Conservation (phyloP, 2,797 vertebrate species). For the Limosa lapponica region DNA sequence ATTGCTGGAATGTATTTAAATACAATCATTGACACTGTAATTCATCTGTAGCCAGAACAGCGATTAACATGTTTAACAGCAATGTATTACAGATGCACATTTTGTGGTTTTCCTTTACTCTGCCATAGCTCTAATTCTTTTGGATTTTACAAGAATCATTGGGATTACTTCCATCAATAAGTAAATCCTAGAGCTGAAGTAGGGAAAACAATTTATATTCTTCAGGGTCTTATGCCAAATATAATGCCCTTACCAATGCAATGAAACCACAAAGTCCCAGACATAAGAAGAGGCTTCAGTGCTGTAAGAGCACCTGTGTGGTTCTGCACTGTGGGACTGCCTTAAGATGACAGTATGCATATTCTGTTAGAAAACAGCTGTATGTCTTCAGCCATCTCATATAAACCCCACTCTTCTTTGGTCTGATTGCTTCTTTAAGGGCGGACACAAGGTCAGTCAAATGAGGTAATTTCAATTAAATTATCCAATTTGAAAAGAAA, state of each 20-base stretch:
- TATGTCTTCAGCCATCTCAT: accelerated
- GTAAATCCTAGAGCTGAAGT: background rate
- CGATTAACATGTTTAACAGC: background rate
- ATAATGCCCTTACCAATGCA: background rate
- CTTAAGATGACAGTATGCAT: background rate
- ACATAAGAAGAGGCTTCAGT: background rate
- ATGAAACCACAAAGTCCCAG: background rate
- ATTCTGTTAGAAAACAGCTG: background rate
- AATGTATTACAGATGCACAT: background rate
- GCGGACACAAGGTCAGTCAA: background rate
- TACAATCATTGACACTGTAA: background rate
- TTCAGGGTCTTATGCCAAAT: background rate
- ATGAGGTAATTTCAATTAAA: background rate
- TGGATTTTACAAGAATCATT: background rate
- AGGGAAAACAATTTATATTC: background rate
- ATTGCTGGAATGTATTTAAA: background rate
- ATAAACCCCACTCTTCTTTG: background rate
- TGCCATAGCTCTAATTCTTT: background rate
- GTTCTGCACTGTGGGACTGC: background rate
- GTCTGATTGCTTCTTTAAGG: background rate
- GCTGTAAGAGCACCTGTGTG: background rate
- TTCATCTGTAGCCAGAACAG: background rate
- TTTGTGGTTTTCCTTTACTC: background rate
- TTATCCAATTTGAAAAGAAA: background rate
- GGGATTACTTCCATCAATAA: background rate